Conservation (phyloP, 2,113 vertebrate genomes). For the Epinephelus lanceolatus region DNA sequence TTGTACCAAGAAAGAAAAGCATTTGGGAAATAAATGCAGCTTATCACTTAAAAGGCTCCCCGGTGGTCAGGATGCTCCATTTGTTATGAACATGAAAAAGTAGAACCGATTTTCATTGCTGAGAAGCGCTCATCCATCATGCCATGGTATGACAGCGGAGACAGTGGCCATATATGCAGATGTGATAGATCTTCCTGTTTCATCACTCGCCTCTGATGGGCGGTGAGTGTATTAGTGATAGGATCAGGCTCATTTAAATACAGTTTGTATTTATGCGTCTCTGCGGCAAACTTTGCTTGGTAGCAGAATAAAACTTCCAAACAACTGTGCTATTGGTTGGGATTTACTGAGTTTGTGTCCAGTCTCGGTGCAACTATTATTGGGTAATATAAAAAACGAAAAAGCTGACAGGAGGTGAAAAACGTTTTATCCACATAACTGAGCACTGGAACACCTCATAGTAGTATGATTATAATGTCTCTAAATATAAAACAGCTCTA, state of each 20-base stretch:
- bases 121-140: constrained; percentile 44
- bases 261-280: constrained; percentile 14
- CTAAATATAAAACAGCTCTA: neutral
- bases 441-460: neutral
- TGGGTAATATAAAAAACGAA: neutral
- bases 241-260: neutral
- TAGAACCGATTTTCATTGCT: constrained; percentile 42
- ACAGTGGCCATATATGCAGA: constrained; percentile 20
- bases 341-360: neutral
- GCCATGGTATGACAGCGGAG: constrained; percentile 31
- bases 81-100: constrained; percentile 57
- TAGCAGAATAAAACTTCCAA: neutral
- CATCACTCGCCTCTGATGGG: neutral
- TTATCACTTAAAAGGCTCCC: constrained; percentile 72
- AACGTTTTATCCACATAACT: neutral
- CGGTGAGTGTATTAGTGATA: constrained; percentile 19
- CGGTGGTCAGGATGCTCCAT: constrained; percentile 51
- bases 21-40: constrained; percentile 71
- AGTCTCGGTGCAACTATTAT: neutral
- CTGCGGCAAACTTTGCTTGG: neutral
- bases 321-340: neutral
- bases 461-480: neutral
- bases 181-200: constrained; percentile 27
- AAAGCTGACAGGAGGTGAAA: neutral
- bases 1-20: constrained; percentile 41